Base-by-base conservation (phyloP, 2,113 vertebrate species). In the Anarrhichthys ocellatus region DNA sequence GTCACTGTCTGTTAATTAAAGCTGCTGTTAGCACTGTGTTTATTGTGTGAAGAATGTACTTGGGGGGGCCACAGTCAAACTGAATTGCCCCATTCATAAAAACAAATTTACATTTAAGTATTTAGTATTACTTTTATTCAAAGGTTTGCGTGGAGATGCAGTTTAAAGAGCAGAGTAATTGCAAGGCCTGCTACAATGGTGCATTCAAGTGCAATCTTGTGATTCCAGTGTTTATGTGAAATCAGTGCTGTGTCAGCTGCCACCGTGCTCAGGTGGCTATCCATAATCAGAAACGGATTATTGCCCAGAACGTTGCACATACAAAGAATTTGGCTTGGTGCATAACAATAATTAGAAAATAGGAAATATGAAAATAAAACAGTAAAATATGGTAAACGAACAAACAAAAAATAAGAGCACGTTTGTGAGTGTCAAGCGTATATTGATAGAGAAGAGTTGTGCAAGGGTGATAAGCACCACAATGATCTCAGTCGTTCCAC, bases 1-100 rank as follows among this genome's bases (percentile, higher is more conserved):
- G 68, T 46, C 50, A 46, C 56, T 24, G 59, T 24, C 50, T 65
- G 63, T 67, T 64, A 75, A 83, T 75, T 38, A 58, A 83, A 79
- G 48, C 64, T 20, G n/a, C 18, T 3, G 46, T 38, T 29, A 20
- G 17, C 22, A 61, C 18, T 22, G 14, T 0, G 10, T 72, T 56
- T 76, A 4, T 20, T 62, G 7, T 32, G 38, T 24, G 42, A 56
- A 76, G 18, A 62, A 32, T 74, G 56, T 62, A 40, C 73, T 73
- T 29, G 42, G 44, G 42, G 42, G 42, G 52, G n/a, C 5, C 27
- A 42, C 9, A 52, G 11, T 32, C 14, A 76, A 59, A 61, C 27
- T 20, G 7, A 73, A 0, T 15, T 40, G 8, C 15, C 68, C 5
- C 24, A 17, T 54, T 2, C 11, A 27, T 56, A 17, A 18, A 46